These are phyloP conservation scores for Lineus longissimus DNA, from an alignment of 1,140 invertebrate genomes.

Conservation along the genomic window DNA sequence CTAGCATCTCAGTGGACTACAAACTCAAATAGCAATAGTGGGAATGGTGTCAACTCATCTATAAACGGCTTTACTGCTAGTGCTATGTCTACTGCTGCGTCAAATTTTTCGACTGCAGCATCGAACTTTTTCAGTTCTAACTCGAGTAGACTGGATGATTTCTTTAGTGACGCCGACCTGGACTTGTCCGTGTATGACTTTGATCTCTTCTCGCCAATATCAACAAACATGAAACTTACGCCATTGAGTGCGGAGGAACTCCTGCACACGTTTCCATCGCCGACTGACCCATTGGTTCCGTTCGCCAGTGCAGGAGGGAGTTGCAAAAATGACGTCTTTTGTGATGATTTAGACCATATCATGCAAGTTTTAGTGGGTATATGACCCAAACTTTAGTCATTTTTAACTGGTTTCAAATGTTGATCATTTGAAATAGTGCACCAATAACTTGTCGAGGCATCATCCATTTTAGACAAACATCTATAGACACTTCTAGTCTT, in stretches of 20 bases:
- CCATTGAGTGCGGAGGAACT: constrained; percentile 68
- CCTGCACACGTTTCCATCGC: constrained; percentile 55
- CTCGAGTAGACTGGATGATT: constrained; percentile 36
- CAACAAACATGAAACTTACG: constrained; percentile 63
- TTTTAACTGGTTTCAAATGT: background rate
- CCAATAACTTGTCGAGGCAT: constrained; percentile 3
- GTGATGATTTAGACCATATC: constrained; percentile 45
- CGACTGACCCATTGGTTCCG: constrained; percentile 35
- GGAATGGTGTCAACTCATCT: background rate
- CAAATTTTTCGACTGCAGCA: too few species aligned
- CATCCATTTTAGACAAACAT: background rate
- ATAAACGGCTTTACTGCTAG: background rate
- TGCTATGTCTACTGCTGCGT: background rate
- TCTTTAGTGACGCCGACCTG: constrained; percentile 50
- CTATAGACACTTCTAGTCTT: too few species aligned
- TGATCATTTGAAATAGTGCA: background rate
- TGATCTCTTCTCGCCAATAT: constrained; percentile 45
- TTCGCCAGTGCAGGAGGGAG: constrained; percentile 17
- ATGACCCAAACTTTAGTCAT: background rate
- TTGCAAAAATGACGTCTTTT: constrained; percentile 34
- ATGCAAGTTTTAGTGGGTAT: constrained; percentile 46
- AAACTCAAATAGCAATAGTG: background rate
- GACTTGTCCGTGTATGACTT: constrained; percentile 49
- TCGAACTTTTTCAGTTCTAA: background rate
- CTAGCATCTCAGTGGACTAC: background rate